phyloP scores from a whole-genome alignment of 1,140 invertebrate genomes.

The Heterodera carotae region DNA sequence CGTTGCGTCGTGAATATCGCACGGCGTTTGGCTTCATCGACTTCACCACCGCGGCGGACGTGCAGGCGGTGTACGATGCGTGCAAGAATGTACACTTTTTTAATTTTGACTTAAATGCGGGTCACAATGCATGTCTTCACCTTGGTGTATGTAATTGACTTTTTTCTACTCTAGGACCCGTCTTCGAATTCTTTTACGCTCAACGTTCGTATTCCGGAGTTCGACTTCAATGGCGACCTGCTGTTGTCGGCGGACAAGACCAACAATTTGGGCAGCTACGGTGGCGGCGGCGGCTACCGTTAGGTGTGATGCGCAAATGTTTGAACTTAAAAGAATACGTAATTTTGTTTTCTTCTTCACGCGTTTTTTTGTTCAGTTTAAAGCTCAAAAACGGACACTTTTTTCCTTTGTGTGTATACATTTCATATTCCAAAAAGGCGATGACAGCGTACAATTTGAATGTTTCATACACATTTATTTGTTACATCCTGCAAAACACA shows the following conservation, averaged over 20 bases:
- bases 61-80: slow-evolving; percentile 24
- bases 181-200: background rate
- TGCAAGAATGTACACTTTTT: too few relatives aligned
- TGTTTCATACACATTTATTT: background rate
- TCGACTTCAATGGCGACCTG: slow-evolving; percentile 18
- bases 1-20: slow-evolving; percentile 20
- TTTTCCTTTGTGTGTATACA: background rate
- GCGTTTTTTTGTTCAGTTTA: too few relatives aligned
- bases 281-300: slow-evolving; percentile 7
- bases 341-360: too few relatives aligned
- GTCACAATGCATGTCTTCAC: too few relatives aligned
- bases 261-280: slow-evolving; percentile 18
- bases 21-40: slow-evolving; percentile 27
- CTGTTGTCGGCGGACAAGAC: slow-evolving; percentile 18
- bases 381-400: too few relatives aligned
- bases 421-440: background rate
- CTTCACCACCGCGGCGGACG: slow-evolving; percentile 19
- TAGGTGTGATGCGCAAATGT: slow-evolving; percentile 10
- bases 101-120: too few relatives aligned
- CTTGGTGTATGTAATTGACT: too few relatives aligned
- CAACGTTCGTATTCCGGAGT: slow-evolving; percentile 21
- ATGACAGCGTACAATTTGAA: background rate
- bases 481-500: background rate
- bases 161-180: background rate
- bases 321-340: too few relatives aligned